Conservation (phyloP, 2,113 vertebrate species). For the Corythornis madagascariensis region DNA sequence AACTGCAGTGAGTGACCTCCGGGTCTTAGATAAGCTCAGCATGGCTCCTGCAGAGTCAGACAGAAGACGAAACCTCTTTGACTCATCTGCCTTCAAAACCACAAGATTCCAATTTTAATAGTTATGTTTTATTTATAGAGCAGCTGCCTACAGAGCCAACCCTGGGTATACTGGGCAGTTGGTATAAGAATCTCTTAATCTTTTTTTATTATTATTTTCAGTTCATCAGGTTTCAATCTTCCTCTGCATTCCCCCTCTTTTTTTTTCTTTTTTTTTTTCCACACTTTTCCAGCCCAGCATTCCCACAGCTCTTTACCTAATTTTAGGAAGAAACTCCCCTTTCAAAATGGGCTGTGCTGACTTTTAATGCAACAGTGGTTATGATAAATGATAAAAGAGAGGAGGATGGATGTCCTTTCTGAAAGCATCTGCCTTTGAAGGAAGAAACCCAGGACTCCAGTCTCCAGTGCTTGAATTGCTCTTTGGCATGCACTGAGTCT, state of each 20-base stretch:
- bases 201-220: not conserved
- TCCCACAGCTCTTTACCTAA: not conserved
- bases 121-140: constrained; percentile 8
- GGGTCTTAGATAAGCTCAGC: not conserved
- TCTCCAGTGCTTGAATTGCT: not conserved
- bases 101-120: not conserved
- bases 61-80: not conserved
- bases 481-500: not conserved
- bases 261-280: not conserved
- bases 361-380: not conserved
- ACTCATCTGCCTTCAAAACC: not conserved
- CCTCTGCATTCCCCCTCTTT: not conserved
- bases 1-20: not conserved
- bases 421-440: not conserved
- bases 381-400: not conserved
- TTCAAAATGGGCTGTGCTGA: not conserved
- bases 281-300: not conserved
- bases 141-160: not conserved
- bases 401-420: not conserved
- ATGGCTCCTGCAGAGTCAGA: not conserved
- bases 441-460: not conserved
- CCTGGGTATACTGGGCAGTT: not conserved
- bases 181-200: not conserved
- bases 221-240: not conserved
- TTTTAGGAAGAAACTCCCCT: not conserved